These are phyloP conservation scores for Caradrina clavipalpis DNA, from an alignment of 2,888 invertebrate species.

Conservation along the genomic window DNA sequence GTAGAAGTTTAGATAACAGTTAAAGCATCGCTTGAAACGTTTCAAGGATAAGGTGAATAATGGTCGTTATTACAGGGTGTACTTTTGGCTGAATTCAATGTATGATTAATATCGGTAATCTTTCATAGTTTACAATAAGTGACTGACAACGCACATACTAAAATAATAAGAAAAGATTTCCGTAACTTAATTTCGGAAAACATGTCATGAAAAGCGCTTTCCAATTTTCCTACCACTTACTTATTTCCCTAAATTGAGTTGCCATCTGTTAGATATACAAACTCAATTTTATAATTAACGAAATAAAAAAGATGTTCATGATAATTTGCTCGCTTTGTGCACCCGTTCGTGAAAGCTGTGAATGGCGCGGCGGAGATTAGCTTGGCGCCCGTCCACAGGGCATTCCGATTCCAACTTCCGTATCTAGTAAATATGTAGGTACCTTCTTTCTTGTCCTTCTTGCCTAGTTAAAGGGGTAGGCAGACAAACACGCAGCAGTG, in stretches of 20 bases:
- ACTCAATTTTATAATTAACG: background rate
- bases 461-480: background rate
- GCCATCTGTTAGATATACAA: background rate
- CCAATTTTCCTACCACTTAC: background rate
- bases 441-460: too few relatives aligned
- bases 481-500: too few relatives aligned
- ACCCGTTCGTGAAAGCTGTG: slow-evolving; percentile 14
- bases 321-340: slow-evolving; percentile 8
- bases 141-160: background rate
- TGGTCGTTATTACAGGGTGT: too few relatives aligned
- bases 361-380: slow-evolving; percentile 13
- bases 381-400: background rate
- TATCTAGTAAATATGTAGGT: background rate
- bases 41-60: background rate
- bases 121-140: background rate
- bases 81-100: too few relatives aligned
- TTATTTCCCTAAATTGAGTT: background rate
- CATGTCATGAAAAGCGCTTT: background rate
- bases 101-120: too few relatives aligned
- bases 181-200: background rate
- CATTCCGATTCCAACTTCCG: background rate
- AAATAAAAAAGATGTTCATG: slow-evolving; percentile 11
- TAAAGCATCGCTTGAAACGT: background rate
- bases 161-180: background rate
- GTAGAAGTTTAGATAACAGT: background rate